A percentile compares a stretch with the other conserved stretches of the same genome.
Evolutionary conservation across 1,140 invertebrate genomes (phyloP).

Genomic region (Vanessa atalanta): DNA sequence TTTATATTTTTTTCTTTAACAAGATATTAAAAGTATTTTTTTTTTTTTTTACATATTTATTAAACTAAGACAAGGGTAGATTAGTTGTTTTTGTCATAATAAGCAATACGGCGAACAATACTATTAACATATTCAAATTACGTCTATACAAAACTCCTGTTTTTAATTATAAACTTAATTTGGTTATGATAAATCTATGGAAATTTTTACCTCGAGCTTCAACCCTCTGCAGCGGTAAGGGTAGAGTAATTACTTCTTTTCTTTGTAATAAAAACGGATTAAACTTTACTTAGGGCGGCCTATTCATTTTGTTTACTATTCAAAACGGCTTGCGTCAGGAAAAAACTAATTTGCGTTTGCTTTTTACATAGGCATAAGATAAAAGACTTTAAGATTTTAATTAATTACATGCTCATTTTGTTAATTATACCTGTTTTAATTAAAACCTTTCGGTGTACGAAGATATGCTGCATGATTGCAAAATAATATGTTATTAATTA

Average conservation of each 20-base stretch:
- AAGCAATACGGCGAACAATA: conserved; percentile 62
- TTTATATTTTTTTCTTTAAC: too few species aligned
- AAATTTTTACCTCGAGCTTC: conserved; percentile 77
- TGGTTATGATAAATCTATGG: conserved; percentile 81
- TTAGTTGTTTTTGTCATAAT: conserved; percentile 52
- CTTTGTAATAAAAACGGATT: conserved; percentile 81
- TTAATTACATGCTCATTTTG: conserved; percentile 47
- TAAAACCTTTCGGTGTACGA: conserved; percentile 20
- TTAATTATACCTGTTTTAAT: conserved; percentile 36
- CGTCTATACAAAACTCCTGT: conserved; percentile 78
- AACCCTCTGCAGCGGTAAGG: conserved; percentile 76
- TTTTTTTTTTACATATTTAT: conserved; percentile 25
- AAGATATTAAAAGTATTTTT: too few species aligned
- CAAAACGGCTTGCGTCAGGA: conserved; percentile 70
- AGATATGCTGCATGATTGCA: neutral
- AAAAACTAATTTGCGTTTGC: conserved; percentile 71
- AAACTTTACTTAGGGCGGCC: conserved; percentile 79
- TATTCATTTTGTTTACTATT: conserved; percentile 80
- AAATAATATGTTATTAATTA: neutral
- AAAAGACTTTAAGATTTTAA: conserved; percentile 60
- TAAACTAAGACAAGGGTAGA: conserved; percentile 45
- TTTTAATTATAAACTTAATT: conserved; percentile 81
- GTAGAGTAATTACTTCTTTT: conserved; percentile 80
- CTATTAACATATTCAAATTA: conserved; percentile 79
- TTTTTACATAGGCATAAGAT: conserved; percentile 38